These are phyloP conservation scores for Drosophila mayaguana DNA, from an alignment of 2,888 invertebrate genomes.

Conservation along the genomic window DNA sequence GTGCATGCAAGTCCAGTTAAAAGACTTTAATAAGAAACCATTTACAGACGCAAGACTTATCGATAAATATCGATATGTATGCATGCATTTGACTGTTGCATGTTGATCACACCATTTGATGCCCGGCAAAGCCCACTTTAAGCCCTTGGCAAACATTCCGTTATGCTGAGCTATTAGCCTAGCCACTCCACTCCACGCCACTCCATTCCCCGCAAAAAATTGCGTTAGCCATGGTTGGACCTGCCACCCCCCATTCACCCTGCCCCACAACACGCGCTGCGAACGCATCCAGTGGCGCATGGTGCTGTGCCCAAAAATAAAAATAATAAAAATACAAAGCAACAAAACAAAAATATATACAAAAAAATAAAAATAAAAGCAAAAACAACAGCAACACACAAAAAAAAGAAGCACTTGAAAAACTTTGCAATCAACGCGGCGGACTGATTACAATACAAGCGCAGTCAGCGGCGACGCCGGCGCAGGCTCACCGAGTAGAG, in stretches of 20 bases:
- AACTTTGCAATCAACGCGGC: slow-evolving; percentile 76
- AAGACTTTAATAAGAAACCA: neutral
- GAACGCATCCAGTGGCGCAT: slow-evolving; percentile 34
- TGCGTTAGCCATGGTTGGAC: slow-evolving; percentile 18
- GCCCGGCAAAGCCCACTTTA: slow-evolving; percentile 24
- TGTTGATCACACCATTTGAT: slow-evolving; percentile 5
- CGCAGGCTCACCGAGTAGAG: slow-evolving; percentile 15
- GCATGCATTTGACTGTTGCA: neutral
- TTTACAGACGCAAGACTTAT: neutral
- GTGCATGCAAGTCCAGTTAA: neutral
- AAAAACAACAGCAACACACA: neutral
- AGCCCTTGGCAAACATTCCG: slow-evolving; percentile 42
- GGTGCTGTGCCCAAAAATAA: slow-evolving; percentile 47
- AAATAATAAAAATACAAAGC: slow-evolving; percentile 20
- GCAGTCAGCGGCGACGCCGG: slow-evolving; percentile 31
- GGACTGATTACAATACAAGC: slow-evolving; percentile 72
- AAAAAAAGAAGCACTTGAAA: slow-evolving; percentile 68
- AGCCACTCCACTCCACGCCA: slow-evolving; percentile 22
- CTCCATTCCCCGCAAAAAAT: slow-evolving; percentile 3
- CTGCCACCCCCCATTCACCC: neutral
- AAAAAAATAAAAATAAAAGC: slow-evolving; percentile 8
- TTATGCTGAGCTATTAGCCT: slow-evolving; percentile 49
- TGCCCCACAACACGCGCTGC: neutral
- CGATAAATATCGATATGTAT: slow-evolving; percentile 4
- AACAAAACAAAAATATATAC: slow-evolving; percentile 15